Percentiles rank a stretch among this genome's conserved stretches.
phyloP scores from a whole-genome alignment of 2,888 invertebrate species.

The Gnatocerus cornutus region DNA sequence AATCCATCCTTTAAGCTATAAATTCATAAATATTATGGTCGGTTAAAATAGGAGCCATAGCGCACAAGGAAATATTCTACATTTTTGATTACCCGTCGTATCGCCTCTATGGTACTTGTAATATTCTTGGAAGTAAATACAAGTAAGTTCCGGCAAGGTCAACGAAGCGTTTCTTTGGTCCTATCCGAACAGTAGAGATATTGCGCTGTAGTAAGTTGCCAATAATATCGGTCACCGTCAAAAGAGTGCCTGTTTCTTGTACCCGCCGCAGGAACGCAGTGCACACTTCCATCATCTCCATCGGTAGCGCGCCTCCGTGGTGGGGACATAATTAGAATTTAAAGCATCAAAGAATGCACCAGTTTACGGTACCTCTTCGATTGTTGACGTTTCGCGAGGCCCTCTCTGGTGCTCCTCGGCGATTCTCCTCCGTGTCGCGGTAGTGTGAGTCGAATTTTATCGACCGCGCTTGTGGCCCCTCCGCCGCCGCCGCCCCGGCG shows the following conservation, averaged over 20 bases:
- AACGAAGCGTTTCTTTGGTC: not conserved
- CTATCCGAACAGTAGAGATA: constrained; percentile 7
- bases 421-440: constrained; percentile 30
- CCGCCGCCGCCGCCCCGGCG: constrained; percentile 42
- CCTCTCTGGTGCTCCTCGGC: not conserved
- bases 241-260: not conserved
- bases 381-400: constrained; percentile 16
- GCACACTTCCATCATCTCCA: not conserved
- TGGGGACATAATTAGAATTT: constrained; percentile 12
- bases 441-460: constrained; percentile 48
- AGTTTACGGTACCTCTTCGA: constrained; percentile 25
- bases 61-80: too few relatives aligned
- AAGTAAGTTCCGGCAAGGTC: not conserved
- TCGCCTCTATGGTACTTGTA: too few relatives aligned
- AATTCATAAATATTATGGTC: too few relatives aligned
- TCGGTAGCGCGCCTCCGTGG: not conserved
- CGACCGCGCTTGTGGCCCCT: constrained; percentile 47
- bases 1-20: too few relatives aligned
- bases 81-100: too few relatives aligned
- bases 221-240: not conserved
- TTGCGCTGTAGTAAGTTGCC: constrained; percentile 4
- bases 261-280: not conserved
- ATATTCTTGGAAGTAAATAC: too few relatives aligned
- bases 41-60: too few relatives aligned
- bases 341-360: constrained; percentile 14